Percentiles rank a stretch among this genome's conserved stretches.
phyloP scores from a whole-genome alignment of 2,797 vertebrate species.

The Muscicapa striata region DNA sequence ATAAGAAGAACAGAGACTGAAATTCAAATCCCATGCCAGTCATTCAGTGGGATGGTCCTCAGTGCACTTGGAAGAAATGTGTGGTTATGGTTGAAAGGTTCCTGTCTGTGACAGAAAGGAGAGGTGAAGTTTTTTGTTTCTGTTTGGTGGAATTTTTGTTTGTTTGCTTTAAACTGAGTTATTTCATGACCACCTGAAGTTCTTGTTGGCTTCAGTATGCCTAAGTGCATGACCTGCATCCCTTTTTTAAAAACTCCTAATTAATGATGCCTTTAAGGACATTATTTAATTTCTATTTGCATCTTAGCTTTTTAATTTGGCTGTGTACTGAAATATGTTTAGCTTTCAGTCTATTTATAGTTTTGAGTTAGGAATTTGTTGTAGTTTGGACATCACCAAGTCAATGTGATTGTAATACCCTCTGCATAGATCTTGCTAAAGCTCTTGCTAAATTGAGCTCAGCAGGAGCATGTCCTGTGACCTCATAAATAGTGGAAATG shows the following conservation, averaged over 20 bases:
- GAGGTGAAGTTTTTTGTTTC: accelerated
- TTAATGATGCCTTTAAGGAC: neutral
- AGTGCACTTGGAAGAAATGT: neutral
- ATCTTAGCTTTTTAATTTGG: neutral
- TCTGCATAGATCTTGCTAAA: constrained; percentile 76
- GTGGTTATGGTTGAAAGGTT: neutral
- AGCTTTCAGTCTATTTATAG: constrained; percentile 41
- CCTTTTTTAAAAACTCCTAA: neutral
- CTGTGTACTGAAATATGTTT: neutral
- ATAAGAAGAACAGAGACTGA: accelerated
- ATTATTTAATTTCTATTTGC: neutral
- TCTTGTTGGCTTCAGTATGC: neutral
- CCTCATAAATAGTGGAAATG: constrained; percentile 84
- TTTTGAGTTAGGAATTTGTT: neutral
- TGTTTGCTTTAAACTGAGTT: neutral
- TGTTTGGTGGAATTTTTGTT: neutral
- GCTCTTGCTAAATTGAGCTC: constrained; percentile 82
- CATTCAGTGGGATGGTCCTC: neutral
- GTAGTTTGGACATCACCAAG: constrained; percentile 71
- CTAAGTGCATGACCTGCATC: neutral
- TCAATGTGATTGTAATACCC: constrained; percentile 77
- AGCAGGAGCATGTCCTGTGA: constrained; percentile 82
- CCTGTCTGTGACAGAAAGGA: neutral
- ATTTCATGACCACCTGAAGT: neutral
- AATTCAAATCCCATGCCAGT: neutral